These are phyloP conservation scores for Osmoderma eremita DNA, from an alignment of 2,888 invertebrate genomes.

Conservation along the genomic window DNA sequence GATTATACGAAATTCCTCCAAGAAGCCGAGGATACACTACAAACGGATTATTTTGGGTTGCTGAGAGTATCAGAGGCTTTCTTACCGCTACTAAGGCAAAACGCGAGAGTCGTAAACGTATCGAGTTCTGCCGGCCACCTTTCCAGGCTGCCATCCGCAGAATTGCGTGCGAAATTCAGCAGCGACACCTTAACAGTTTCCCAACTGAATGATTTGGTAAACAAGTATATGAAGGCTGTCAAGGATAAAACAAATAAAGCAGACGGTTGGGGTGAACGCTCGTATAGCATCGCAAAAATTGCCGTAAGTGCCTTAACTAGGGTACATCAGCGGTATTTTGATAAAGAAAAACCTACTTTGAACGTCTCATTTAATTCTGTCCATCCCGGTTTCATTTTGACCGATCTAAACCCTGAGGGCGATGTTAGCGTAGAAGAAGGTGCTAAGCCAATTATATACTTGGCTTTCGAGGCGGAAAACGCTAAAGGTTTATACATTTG, in stretches of 20 bases:
- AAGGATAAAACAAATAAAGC: conserved; percentile 38
- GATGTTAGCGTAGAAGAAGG: conserved; percentile 67
- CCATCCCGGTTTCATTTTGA: conserved; percentile 80
- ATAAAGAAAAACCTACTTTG: conserved; percentile 63
- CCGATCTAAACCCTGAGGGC: conserved; percentile 76
- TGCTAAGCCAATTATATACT: conserved; percentile 70
- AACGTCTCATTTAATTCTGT: conserved; percentile 76
- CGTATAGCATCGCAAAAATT: conserved; percentile 78
- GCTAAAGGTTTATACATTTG: conserved; percentile 73
- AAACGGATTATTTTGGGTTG: conserved; percentile 75
- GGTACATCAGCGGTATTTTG: conserved; percentile 71
- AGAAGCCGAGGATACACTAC: conserved; percentile 77
- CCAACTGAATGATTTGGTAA: conserved; percentile 70
- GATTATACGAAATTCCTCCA: conserved; percentile 16
- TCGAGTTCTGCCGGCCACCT: conserved; percentile 76
- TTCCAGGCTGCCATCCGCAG: conserved; percentile 68
- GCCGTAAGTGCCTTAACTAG: conserved; percentile 73
- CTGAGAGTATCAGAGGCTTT: conserved; percentile 73
- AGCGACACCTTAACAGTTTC: conserved; percentile 69
- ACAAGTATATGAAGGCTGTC: conserved; percentile 73
- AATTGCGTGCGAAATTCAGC: conserved; percentile 67
- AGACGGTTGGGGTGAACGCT: conserved; percentile 40
- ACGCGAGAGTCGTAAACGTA: conserved; percentile 79
- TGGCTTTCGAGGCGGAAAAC: conserved; percentile 69
- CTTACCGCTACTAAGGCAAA: conserved; percentile 75